Evolutionary conservation across 2,888 invertebrate species (phyloP).

Genomic region (Operophtera brumata): DNA sequence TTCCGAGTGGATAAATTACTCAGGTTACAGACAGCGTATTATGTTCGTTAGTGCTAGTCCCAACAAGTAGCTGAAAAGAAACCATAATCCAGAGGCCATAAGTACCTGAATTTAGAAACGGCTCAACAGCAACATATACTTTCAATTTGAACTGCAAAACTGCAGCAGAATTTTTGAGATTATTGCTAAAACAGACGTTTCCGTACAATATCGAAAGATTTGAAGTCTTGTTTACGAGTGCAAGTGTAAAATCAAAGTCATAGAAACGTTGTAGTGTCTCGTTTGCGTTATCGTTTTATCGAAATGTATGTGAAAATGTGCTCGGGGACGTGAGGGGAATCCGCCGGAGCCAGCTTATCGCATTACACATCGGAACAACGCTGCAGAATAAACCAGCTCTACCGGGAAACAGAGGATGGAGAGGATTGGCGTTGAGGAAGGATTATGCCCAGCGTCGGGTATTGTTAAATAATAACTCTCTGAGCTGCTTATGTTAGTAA

Average conservation of each 20-base stretch:
- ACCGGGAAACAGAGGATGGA: conserved; percentile 9
- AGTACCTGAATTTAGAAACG: too few relatives aligned
- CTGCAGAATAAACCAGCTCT: conserved; percentile 28
- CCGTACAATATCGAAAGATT: background rate
- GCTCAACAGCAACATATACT: background rate
- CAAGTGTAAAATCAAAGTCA: conserved; percentile 24
- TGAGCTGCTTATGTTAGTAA: background rate
- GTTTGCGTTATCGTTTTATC: conserved; percentile 40
- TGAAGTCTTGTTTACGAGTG: conserved; percentile 16
- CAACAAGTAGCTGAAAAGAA: too few relatives aligned
- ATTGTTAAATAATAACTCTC: background rate
- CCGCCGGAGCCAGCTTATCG: conserved; percentile 42
- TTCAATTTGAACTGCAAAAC: background rate
- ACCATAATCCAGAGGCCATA: too few relatives aligned
- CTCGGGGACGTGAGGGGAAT: conserved; percentile 40
- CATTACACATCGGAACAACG: conserved; percentile 39
- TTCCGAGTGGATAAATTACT: too few relatives aligned
- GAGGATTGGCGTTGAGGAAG: background rate
- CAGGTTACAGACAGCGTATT: too few relatives aligned
- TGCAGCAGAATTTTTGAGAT: background rate
- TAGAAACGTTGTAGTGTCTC: conserved; percentile 21
- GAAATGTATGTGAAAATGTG: conserved; percentile 44
- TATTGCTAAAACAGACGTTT: background rate
- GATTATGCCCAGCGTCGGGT: background rate
- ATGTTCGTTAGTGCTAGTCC: too few relatives aligned